Percentiles rank a stretch among this genome's conserved stretches.
Evolutionary conservation across 2,888 invertebrate genomes (phyloP).

Genomic region (Gandaritis pyraliata): DNA sequence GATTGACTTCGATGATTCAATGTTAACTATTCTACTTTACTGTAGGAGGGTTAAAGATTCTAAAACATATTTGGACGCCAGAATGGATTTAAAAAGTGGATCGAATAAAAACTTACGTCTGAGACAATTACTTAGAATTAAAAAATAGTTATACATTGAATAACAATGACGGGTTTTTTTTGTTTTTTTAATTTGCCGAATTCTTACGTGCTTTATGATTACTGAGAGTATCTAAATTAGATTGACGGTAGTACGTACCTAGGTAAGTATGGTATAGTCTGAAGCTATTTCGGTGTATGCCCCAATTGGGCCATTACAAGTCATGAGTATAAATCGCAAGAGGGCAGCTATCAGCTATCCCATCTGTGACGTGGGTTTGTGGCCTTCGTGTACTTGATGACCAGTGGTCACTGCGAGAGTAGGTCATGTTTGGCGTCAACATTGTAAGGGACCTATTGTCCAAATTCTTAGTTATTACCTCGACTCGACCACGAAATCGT

Average conservation of each 20-base stretch:
- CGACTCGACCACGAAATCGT: too few relatives aligned
- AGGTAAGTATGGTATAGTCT: background rate
- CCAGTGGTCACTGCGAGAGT: conserved; percentile 19
- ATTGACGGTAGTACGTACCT: background rate
- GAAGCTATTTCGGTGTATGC: conserved; percentile 34
- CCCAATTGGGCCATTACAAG: conserved; percentile 39
- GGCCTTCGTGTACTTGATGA: conserved; percentile 44
- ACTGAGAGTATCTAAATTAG: conserved; percentile 4
- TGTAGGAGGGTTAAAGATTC: too few relatives aligned
- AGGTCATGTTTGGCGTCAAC: conserved; percentile 10
- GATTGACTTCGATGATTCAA: conserved; percentile 34
- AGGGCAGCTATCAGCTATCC: conserved; percentile 49
- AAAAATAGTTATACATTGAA: too few relatives aligned
- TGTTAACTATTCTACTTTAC: background rate
- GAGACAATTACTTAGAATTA: too few relatives aligned
- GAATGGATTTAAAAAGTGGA: too few relatives aligned
- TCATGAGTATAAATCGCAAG: conserved; percentile 55
- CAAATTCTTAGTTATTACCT: too few relatives aligned
- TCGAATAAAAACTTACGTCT: too few relatives aligned
- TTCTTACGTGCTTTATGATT: too few relatives aligned
- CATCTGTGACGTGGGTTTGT: conserved; percentile 50
- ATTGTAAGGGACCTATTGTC: too few relatives aligned
- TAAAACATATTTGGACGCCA: too few relatives aligned
- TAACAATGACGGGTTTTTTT: too few relatives aligned
- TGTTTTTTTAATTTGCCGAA: too few relatives aligned